Percentiles rank a stretch among this genome's conserved stretches.
Evolutionary conservation across 1,140 invertebrate species (phyloP).

Genomic region (Drosophila kurseongensis): DNA sequence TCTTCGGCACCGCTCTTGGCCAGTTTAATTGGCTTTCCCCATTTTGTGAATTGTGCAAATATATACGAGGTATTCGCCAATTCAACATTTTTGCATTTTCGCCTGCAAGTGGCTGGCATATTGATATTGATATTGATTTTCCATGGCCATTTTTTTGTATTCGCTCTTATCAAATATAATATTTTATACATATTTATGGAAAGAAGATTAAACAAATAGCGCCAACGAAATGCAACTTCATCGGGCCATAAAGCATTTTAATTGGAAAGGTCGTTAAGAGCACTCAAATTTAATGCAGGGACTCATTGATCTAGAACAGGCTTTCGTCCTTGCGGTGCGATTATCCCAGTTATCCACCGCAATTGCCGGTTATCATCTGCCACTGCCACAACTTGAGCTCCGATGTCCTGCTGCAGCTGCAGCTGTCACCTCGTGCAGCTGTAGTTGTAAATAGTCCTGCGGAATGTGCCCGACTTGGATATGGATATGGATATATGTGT

Average conservation of each 20-base stretch:
- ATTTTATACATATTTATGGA: slow-evolving; percentile 13
- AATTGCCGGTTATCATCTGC: slow-evolving; percentile 37
- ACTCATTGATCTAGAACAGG: slow-evolving; percentile 14
- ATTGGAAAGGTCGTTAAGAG: slow-evolving; percentile 28
- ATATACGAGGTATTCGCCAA: slow-evolving; percentile 6
- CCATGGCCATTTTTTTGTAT: slow-evolving; percentile 15
- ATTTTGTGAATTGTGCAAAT: slow-evolving; percentile 61
- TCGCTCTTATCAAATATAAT: slow-evolving; percentile 12
- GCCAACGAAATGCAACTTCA: neutral
- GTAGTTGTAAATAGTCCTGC: slow-evolving; percentile 29
- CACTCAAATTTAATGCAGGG: slow-evolving; percentile 1
- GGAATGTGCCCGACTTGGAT: slow-evolving; percentile 20
- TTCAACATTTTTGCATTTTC: slow-evolving; percentile 11
- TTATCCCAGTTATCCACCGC: slow-evolving; percentile 16
- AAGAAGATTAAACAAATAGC: slow-evolving; percentile 10
- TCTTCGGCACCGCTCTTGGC: slow-evolving; percentile 8
- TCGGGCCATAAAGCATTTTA: slow-evolving; percentile 11
- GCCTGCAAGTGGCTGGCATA: slow-evolving; percentile 34
- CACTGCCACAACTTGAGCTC: slow-evolving; percentile 32
- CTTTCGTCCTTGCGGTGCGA: neutral
- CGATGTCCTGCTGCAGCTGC: slow-evolving; percentile 31
- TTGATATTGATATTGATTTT: slow-evolving; percentile 53
- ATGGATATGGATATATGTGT: neutral
- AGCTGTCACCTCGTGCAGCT: slow-evolving; percentile 45
- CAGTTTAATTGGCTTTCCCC: slow-evolving; percentile 47